Conservation (phyloP, 2,113 vertebrate species). For the Odocoileus virginianus region DNA sequence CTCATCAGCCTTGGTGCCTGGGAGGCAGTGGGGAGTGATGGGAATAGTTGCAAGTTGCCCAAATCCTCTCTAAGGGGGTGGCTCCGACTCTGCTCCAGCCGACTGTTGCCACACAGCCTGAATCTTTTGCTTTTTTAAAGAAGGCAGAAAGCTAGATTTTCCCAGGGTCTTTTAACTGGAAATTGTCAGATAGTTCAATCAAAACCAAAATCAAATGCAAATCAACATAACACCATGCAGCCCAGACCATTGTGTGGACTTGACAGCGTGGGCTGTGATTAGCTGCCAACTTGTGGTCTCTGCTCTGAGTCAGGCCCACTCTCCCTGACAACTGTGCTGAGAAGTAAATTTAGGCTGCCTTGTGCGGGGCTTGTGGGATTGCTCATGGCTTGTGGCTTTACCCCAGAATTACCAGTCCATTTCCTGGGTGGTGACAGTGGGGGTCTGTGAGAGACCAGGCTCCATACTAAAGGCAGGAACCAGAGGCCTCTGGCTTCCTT, state of each 20-base stretch:
- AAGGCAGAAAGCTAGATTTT: neutral
- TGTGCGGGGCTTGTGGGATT: neutral
- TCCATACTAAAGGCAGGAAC: neutral
- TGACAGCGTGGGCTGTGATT: no score
- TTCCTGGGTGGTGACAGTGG: neutral
- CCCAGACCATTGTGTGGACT: neutral
- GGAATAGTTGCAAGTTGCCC: neutral
- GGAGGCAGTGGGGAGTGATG: neutral
- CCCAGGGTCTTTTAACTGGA: neutral
- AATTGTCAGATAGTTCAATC: neutral
- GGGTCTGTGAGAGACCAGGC: fast-evolving
- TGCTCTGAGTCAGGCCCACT: neutral
- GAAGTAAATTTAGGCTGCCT: neutral
- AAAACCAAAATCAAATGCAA: neutral
- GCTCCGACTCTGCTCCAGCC: fast-evolving
- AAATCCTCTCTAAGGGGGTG: neutral
- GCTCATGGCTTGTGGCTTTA: neutral
- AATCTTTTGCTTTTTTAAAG: neutral
- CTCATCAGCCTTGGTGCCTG: fast-evolving
- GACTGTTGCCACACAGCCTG: neutral
- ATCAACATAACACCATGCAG: fast-evolving
- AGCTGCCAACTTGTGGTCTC: neutral
- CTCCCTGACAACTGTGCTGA: neutral
- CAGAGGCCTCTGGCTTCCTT: neutral
- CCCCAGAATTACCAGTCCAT: neutral